A percentile compares a stretch with the other conserved stretches of the same genome.
Conservation (phyloP, 2,888 invertebrate genomes). For the Loripinus fragilis region DNA sequence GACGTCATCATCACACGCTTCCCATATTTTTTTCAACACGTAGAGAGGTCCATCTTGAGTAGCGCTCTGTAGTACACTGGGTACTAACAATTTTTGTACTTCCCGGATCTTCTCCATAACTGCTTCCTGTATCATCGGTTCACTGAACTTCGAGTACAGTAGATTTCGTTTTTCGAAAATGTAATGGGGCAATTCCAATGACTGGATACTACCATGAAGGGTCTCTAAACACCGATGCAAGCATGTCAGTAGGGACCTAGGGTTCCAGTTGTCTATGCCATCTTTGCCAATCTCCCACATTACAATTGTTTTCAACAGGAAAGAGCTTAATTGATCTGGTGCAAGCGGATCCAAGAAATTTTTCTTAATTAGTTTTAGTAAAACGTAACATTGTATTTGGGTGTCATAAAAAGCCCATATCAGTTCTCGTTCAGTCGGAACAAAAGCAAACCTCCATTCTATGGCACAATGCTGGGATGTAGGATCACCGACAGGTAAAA, state of each 20-base stretch:
- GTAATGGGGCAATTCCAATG: neutral
- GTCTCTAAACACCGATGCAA: neutral
- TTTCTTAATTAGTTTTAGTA: neutral
- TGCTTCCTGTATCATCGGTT: neutral
- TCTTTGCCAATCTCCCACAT: neutral
- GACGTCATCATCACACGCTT: neutral
- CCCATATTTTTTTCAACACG: neutral
- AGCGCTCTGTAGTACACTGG: neutral
- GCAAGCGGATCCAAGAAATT: neutral
- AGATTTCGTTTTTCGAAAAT: neutral
- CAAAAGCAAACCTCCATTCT: slow-evolving; percentile 13
- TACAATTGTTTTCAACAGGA: slow-evolving; percentile 7
- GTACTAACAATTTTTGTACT: neutral
- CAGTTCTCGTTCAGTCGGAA: neutral
- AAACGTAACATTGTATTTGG: neutral
- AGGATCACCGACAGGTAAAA: neutral
- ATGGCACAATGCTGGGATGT: neutral
- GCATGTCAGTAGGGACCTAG: neutral
- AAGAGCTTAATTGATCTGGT: neutral
- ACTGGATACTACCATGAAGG: neutral
- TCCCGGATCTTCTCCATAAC: neutral
- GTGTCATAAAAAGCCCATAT: slow-evolving; percentile 7
- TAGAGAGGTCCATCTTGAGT: neutral
- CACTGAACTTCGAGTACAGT: neutral
- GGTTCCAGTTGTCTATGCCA: neutral